Conservation (phyloP, 2,113 vertebrate genomes). For the Nyctibius bracteatus region DNA sequence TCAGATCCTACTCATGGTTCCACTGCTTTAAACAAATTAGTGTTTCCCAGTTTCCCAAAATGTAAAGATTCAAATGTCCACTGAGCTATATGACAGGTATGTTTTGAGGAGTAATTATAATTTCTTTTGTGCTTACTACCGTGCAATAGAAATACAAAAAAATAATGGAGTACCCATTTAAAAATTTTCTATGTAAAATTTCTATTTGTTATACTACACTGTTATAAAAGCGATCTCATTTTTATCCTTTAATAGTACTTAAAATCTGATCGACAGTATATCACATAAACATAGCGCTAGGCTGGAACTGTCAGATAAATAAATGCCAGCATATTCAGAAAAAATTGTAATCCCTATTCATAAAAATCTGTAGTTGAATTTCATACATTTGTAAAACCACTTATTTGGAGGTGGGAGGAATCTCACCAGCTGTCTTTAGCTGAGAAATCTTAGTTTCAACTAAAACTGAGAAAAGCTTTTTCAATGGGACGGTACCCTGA, state of each 20-base stretch:
- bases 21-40: neutral
- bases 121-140: neutral
- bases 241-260: neutral
- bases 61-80: neutral
- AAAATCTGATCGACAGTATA: neutral
- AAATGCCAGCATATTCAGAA: neutral
- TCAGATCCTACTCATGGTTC: neutral
- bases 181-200: neutral
- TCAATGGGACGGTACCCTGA: neutral
- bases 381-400: neutral
- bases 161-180: neutral
- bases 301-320: neutral
- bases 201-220: neutral
- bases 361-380: neutral
- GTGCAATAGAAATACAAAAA: neutral
- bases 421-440: neutral
- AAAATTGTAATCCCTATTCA: neutral
- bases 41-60: neutral
- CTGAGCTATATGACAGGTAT: neutral
- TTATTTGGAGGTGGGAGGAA: neutral
- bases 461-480: neutral
- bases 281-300: neutral
- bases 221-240: neutral
- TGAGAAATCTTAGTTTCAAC: neutral
- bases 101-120: neutral